Percentiles rank a stretch among this genome's conserved stretches.
Conservation (phyloP, 2,797 vertebrate species). For the Leucoraja ocellata region DNA sequence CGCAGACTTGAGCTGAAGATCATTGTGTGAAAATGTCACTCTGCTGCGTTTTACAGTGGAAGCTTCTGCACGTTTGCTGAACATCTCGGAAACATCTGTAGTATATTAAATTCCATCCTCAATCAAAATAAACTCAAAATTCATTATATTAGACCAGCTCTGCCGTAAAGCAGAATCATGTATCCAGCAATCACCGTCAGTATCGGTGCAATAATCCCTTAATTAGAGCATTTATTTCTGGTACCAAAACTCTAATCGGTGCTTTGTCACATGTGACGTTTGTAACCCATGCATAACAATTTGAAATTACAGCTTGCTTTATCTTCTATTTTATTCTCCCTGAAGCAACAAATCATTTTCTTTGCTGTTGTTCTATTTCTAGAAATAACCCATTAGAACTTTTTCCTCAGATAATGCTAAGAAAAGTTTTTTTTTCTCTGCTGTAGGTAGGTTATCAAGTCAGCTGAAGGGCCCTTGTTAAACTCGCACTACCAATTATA, state of each 20-base stretch:
- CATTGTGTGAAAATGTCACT: neutral
- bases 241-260: neutral
- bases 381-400: neutral
- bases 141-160: neutral
- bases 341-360: neutral
- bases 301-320: neutral
- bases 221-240: neutral
- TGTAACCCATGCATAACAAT: neutral
- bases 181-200: neutral
- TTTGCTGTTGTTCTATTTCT: neutral
- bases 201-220: neutral
- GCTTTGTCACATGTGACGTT: neutral
- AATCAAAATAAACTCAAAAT: neutral
- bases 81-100: neutral
- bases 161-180: too few relatives aligned
- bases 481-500: conserved; percentile 55
- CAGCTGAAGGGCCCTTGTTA: conserved; percentile 46
- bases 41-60: neutral
- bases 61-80: neutral
- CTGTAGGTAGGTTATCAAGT: conserved; percentile 47
- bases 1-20: neutral
- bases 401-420: neutral
- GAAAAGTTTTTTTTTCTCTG: conserved; percentile 44
- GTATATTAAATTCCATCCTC: neutral
- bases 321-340: neutral